These are phyloP conservation scores for Lysiphlebus fabarum DNA, from an alignment of 1,140 invertebrate species.

Conservation along the genomic window DNA sequence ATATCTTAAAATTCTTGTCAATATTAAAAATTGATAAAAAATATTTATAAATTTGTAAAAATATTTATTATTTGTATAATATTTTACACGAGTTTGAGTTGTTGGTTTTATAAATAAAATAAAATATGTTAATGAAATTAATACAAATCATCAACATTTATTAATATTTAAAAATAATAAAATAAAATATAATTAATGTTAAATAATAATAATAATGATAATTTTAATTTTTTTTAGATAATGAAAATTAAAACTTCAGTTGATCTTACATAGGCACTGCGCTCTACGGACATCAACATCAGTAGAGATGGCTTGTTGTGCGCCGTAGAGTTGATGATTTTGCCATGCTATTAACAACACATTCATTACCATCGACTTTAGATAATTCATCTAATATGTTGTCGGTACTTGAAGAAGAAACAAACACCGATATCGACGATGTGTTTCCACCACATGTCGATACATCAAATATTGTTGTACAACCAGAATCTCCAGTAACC, in stretches of 20 bases:
- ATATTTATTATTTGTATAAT: no score
- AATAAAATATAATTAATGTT: background rate
- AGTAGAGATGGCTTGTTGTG: conserved; percentile 35
- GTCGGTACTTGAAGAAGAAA: conserved; percentile 65
- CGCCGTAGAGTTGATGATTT: conserved; percentile 34
- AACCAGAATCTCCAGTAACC: conserved; percentile 62
- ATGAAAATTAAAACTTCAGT: conserved; percentile 51
- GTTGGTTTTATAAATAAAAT: no score
- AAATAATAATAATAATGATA: background rate
- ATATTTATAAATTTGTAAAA: no score
- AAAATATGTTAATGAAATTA: background rate
- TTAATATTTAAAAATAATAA: background rate
- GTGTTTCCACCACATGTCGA: conserved; percentile 72
- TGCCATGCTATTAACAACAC: conserved; percentile 45
- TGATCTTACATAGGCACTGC: conserved; percentile 44
- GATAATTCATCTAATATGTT: conserved; percentile 48
- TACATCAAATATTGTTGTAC: conserved; percentile 65
- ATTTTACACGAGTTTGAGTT: no score
- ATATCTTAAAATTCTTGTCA: no score
- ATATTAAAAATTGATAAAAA: no score
- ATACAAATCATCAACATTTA: background rate
- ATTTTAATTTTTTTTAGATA: conserved; percentile 34
- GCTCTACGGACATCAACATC: conserved; percentile 21
- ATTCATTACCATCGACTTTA: conserved; percentile 39
- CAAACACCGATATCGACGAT: conserved; percentile 63